phyloP scores from a whole-genome alignment of 35 echinoderm and acorn worm species.

The Patiria miniata region DNA sequence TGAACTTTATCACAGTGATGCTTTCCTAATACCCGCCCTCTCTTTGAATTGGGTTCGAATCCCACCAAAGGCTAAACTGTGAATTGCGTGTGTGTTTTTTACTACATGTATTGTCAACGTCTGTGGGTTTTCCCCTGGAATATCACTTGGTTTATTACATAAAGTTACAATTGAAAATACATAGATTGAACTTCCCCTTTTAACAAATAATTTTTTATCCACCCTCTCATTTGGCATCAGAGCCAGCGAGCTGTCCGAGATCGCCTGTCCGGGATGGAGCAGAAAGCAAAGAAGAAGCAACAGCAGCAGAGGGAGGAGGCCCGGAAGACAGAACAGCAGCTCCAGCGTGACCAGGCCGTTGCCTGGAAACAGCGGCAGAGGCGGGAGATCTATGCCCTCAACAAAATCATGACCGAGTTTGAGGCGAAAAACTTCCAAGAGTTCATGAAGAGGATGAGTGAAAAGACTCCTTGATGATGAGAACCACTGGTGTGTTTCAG shows the following conservation, averaged over 20 bases:
- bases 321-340: constrained; percentile 58
- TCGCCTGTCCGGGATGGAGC: constrained; percentile 59
- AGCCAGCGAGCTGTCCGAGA: constrained; percentile 85
- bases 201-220: no score
- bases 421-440: constrained; percentile 73
- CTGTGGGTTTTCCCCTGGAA: no score
- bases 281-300: constrained; percentile 64
- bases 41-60: no score
- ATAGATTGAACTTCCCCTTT: no score
- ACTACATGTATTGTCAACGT: no score
- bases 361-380: constrained; percentile 69
- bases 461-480: constrained; percentile 13
- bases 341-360: constrained; percentile 33
- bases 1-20: no score
- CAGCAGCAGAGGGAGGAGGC: constrained; percentile 60
- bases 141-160: no score
- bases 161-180: no score
- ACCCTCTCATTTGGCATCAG: constrained; percentile 39
- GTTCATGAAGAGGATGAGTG: constrained; percentile 62
- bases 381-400: constrained; percentile 93
- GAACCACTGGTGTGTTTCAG: no score
- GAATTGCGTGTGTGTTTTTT: no score
- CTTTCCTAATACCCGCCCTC: no score
- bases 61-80: no score
- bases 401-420: constrained; percentile 95